These are phyloP conservation scores for Lumbricus terrestris DNA, from an alignment of 2,888 invertebrate species.

Conservation along the genomic window DNA sequence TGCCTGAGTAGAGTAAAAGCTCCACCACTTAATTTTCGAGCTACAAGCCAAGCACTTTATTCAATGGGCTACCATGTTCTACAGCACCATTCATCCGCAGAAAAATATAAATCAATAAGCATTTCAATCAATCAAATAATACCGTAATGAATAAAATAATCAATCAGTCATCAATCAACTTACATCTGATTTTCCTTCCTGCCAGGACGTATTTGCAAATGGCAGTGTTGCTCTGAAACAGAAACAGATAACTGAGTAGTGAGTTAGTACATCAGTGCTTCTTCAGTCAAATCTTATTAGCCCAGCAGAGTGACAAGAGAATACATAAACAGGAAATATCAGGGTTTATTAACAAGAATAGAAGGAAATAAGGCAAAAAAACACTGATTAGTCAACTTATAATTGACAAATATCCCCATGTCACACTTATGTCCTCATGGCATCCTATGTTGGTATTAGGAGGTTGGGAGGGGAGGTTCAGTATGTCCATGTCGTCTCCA, in stretches of 20 bases:
- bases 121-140: too few relatives aligned
- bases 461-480: too few relatives aligned
- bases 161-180: slow-evolving; percentile 19
- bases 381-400: not conserved
- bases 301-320: not conserved
- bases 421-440: not conserved
- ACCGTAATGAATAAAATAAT: not conserved
- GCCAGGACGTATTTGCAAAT: slow-evolving; percentile 44
- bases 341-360: not conserved
- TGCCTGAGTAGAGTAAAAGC: too few relatives aligned
- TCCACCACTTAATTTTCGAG: too few relatives aligned
- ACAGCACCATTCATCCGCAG: too few relatives aligned
- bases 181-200: slow-evolving; percentile 46
- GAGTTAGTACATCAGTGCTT: not conserved
- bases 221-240: slow-evolving; percentile 42
- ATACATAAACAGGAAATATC: not conserved
- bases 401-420: not conserved
- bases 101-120: too few relatives aligned
- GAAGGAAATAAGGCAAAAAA: not conserved
- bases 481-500: too few relatives aligned
- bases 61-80: too few relatives aligned
- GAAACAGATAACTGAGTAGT: not conserved
- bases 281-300: not conserved
- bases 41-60: too few relatives aligned
- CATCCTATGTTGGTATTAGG: not conserved